Evolutionary conservation across 2,797 vertebrate genomes (phyloP).

Genomic region (Pyrrhura leucotis): DNA sequence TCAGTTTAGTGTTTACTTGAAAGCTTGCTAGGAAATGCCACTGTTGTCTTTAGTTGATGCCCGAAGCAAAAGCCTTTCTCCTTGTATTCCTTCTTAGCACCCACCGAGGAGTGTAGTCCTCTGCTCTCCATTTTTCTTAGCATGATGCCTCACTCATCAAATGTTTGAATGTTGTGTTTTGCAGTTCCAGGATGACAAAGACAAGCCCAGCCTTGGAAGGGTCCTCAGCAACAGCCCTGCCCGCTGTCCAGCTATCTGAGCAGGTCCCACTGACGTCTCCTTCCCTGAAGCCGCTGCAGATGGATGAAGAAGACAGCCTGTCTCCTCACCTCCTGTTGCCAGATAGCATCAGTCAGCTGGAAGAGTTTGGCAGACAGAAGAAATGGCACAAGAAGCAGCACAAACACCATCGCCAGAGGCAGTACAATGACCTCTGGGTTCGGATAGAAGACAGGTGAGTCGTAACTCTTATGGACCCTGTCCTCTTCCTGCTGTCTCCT

Average conservation of each 20-base stretch:
- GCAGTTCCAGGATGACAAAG: slow-evolving; percentile 64
- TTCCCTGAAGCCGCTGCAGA: slow-evolving; percentile 60
- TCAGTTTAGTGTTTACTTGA: background rate
- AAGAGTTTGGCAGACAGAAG: slow-evolving; percentile 93
- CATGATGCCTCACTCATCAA: background rate
- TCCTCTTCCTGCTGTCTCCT: background rate
- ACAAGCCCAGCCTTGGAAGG: slow-evolving; percentile 33
- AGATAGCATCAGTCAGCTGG: slow-evolving; percentile 95
- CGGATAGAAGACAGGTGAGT: slow-evolving; percentile 94
- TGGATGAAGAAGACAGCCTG: slow-evolving; percentile 76
- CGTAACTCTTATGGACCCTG: background rate
- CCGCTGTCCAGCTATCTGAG: slow-evolving; percentile 73
- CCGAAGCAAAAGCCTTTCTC: background rate
- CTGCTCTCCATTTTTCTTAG: background rate
- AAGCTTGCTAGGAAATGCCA: background rate
- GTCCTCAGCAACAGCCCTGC: slow-evolving; percentile 71
- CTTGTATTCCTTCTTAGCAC: background rate
- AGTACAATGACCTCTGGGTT: slow-evolving; percentile 98
- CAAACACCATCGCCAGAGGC: slow-evolving; percentile 85
- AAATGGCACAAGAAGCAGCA: slow-evolving; percentile 90
- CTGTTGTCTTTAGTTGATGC: background rate
- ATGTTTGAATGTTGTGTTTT: background rate
- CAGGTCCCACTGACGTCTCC: slow-evolving; percentile 69
- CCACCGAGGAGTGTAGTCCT: background rate
- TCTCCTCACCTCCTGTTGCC: slow-evolving; percentile 91